Percentiles rank a stretch among this genome's conserved stretches.
phyloP scores from a whole-genome alignment of 1,140 invertebrate genomes.

The Drosophila aff. region DNA sequence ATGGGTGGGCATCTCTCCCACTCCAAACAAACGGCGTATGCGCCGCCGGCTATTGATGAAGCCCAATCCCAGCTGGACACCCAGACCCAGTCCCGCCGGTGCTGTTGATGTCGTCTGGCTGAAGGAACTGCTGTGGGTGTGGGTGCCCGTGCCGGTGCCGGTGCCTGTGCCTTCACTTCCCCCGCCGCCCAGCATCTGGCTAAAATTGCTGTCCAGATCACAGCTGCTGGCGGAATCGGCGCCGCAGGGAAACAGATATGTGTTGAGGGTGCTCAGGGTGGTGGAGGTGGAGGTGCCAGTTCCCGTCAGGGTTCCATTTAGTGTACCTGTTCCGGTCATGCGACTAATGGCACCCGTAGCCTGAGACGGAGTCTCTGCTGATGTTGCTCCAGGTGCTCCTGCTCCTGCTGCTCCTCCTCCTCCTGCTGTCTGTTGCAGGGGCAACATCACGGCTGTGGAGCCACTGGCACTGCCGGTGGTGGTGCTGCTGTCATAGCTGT shows the following conservation, averaged over 20 bases:
- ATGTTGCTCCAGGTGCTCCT: not conserved
- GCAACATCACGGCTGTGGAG: constrained; percentile 73
- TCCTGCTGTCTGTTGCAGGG: constrained; percentile 25
- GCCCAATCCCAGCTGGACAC: constrained; percentile 68
- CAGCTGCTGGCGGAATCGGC: constrained; percentile 76
- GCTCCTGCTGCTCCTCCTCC: constrained; percentile 14
- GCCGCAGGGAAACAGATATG: constrained; percentile 83
- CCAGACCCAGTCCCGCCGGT: constrained; percentile 50
- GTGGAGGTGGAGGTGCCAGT: constrained; percentile 65
- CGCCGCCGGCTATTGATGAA: constrained; percentile 80
- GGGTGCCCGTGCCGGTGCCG: not conserved
- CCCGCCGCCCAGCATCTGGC: constrained; percentile 76
- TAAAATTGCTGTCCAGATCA: constrained; percentile 81
- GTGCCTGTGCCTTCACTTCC: constrained; percentile 30
- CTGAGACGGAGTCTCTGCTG: constrained; percentile 4
- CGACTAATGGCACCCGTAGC: constrained; percentile 22
- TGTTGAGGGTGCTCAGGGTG: constrained; percentile 78
- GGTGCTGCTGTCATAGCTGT: constrained; percentile 77
- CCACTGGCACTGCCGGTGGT: constrained; percentile 64
- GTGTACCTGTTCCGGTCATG: not conserved
- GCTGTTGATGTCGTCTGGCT: constrained; percentile 26
- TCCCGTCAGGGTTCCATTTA: constrained; percentile 19
- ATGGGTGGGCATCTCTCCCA: constrained; percentile 33
- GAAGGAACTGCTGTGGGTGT: constrained; percentile 43
- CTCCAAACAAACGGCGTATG: constrained; percentile 72